A percentile compares a stretch with the other conserved stretches of the same genome.
Conservation (phyloP, 2,888 invertebrate species). For the Didymodactylos carnosus region DNA sequence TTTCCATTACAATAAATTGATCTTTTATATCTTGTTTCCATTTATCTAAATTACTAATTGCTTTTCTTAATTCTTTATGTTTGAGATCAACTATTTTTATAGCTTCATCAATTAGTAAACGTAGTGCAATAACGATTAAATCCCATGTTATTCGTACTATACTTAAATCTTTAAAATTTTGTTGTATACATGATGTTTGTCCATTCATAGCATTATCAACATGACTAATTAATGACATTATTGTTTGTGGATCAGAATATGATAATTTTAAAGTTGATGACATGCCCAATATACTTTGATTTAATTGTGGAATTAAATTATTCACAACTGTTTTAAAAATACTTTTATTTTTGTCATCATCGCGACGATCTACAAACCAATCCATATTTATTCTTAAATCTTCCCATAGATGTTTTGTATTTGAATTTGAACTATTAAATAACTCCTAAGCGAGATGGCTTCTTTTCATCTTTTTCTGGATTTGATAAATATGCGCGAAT, state of each 20-base stretch:
- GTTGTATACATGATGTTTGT: neutral
- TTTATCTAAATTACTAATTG: too few species aligned
- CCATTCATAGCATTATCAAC: neutral
- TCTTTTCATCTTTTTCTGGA: neutral
- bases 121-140: neutral
- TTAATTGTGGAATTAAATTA: neutral
- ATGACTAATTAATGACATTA: neutral
- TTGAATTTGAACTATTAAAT: neutral
- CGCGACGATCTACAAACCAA: neutral
- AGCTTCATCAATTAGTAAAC: neutral
- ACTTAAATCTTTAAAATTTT: neutral
- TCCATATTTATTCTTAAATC: too few species aligned
- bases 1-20: too few species aligned
- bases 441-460: neutral
- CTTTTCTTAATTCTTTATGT: neutral
- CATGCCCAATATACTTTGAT: neutral
- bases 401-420: too few species aligned
- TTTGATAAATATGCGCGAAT: neutral
- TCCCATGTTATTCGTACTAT: neutral
- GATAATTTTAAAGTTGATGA: neutral
- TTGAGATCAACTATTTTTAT: neutral
- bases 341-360: neutral
- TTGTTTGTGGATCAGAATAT: neutral
- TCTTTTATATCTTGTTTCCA: too few species aligned
- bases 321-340: neutral